Percentiles rank a stretch among this genome's conserved stretches.
Conservation (phyloP, 1,140 invertebrate genomes). For the Hyphantria cunea region DNA sequence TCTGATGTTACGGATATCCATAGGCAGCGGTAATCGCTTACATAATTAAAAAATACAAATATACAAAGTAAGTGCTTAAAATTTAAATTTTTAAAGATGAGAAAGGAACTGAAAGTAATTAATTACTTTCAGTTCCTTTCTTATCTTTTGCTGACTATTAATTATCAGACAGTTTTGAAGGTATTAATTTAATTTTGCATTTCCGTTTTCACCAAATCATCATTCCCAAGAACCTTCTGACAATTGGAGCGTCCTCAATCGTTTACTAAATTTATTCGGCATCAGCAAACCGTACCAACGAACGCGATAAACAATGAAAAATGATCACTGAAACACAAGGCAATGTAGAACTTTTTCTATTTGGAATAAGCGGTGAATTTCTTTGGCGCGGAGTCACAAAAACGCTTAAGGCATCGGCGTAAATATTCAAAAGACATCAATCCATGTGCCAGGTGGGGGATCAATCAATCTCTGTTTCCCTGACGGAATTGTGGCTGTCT, state of each 20-base stretch:
- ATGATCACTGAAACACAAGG: not conserved
- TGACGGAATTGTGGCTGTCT: slow-evolving; percentile 12
- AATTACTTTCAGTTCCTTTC: too few relatives aligned
- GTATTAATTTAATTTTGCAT: not conserved
- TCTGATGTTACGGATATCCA: too few relatives aligned
- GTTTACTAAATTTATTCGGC: slow-evolving; percentile 28
- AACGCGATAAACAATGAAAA: slow-evolving; percentile 28
- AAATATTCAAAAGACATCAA: slow-evolving; percentile 36
- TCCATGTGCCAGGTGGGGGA: slow-evolving; percentile 28
- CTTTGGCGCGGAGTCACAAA: not conserved
- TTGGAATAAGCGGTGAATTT: not conserved
- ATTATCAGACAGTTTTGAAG: not conserved
- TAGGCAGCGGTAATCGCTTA: too few relatives aligned
- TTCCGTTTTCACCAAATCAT: not conserved
- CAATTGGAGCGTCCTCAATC: slow-evolving; percentile 10
- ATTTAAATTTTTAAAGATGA: too few relatives aligned
- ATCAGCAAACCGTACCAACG: slow-evolving; percentile 20
- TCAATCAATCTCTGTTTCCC: slow-evolving; percentile 35
- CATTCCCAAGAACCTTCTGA: slow-evolving; percentile 5
- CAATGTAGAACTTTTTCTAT: not conserved
- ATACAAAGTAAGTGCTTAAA: too few relatives aligned
- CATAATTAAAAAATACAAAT: too few relatives aligned
- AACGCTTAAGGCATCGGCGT: slow-evolving; percentile 20
- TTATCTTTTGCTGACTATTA: too few relatives aligned
- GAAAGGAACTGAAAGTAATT: too few relatives aligned